phyloP scores from a whole-genome alignment of 92 coral and sea anemone species.

The Phenganax stokvisi region DNA sequence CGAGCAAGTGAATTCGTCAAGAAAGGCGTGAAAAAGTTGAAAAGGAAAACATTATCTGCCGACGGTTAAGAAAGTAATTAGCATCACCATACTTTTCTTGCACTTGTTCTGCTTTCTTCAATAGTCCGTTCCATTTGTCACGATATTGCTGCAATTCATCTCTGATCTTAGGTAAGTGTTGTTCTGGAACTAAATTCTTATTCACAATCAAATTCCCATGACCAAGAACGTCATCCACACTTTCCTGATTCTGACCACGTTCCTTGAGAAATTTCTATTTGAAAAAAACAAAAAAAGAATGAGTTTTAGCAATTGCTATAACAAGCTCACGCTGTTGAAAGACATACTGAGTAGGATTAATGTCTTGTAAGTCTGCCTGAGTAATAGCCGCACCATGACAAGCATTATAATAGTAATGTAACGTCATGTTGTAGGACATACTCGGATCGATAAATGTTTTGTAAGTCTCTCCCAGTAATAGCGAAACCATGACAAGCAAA shows the following conservation, averaged over 20 bases:
- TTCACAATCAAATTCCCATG: slow-evolving; percentile 21
- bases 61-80: not conserved
- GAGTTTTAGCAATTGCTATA: not conserved
- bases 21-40: not conserved
- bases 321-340: not conserved
- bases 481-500: too few species aligned
- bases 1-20: too few species aligned
- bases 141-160: not conserved
- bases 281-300: not conserved
- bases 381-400: too few species aligned
- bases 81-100: slow-evolving; percentile 7
- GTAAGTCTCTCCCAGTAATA: too few species aligned
- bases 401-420: too few species aligned
- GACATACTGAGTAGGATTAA: not conserved
- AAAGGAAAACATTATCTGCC: not conserved
- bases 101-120: slow-evolving; percentile 20
- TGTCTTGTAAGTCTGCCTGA: too few species aligned
- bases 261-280: slow-evolving; percentile 21
- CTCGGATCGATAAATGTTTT: too few species aligned
- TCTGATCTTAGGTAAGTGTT: slow-evolving; percentile 9
- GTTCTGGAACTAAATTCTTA: slow-evolving; percentile 27
- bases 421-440: too few species aligned
- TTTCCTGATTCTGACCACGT: slow-evolving; percentile 24
- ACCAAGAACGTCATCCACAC: slow-evolving; percentile 31
- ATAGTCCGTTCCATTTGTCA: slow-evolving; percentile 10